Evolutionary conservation across 2,113 vertebrate genomes (phyloP), one percentile per base, ranked within the genome.

Genomic region (Cisticola juncidis): DNA sequence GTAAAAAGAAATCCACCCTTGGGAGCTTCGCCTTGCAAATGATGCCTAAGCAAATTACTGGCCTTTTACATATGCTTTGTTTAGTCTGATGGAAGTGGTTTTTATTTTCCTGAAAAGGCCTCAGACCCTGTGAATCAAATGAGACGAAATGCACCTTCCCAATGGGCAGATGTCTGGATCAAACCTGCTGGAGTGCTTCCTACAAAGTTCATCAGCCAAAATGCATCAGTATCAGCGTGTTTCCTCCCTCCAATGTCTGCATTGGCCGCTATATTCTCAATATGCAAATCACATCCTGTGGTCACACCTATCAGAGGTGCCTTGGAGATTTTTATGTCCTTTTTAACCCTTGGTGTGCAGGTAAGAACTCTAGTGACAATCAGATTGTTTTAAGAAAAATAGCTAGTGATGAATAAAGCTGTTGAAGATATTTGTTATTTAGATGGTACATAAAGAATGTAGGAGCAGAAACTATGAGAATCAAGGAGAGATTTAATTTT

Each of bases 301-400:
- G 92, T 33, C 87, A 86, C 40, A 88, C 85, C 3, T 90, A 93
- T 35, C 85, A 92, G 61, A 64, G 92, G 4, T 93, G 90, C 42
- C 94, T 95, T 50, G 90, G 94, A 93, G 86, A 96, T 45, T 96
- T 96, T 90, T 97, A 92, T 28, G 76, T 96, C 28, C 90, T 95
- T 48, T 96, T 96, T 60, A 97, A 97, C 64, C 92, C 77, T n/a
- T 97, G 91, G 93, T 96, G 95, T 81, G 95, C 92, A 91, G 92
- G 92, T 96, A 95, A 95, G 80, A 72, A 28, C 35, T 50, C 20
- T 45, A 65, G 25, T 29, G 9, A 36, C 25, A 36, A 35, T 76
- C 38, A 73, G 11, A 26, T 44, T 53, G 5, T 51, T 86, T 85
- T 40, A 81, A 86, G 38, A 93, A 82, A 89, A 94, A 80, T n/a